phyloP scores from a whole-genome alignment of 2,888 invertebrate genomes.

The Xanthorhoe spadicearia region DNA sequence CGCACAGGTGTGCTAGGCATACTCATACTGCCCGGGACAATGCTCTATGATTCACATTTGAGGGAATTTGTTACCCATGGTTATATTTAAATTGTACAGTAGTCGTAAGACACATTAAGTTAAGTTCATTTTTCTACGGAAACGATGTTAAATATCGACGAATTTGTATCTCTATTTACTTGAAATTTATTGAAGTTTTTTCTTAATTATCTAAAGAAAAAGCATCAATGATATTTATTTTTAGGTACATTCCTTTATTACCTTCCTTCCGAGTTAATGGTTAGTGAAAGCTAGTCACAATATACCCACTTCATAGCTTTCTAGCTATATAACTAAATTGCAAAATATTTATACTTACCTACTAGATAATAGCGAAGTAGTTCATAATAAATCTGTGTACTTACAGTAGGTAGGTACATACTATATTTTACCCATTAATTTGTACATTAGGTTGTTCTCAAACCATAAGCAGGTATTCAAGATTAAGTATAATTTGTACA shows the following conservation, averaged over 20 bases:
- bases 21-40: conserved; percentile 36
- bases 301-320: conserved; percentile 33
- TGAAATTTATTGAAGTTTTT: conserved; percentile 44
- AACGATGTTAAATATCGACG: neutral
- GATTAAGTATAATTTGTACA: conserved; percentile 51
- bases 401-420: neutral
- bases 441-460: conserved; percentile 1
- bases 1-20: conserved; percentile 45
- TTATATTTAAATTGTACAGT: conserved; percentile 27
- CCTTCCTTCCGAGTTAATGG: conserved; percentile 38
- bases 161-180: neutral
- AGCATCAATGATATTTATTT: conserved; percentile 25
- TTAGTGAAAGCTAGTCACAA: conserved; percentile 62
- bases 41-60: conserved; percentile 43
- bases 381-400: conserved; percentile 4
- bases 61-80: conserved; percentile 34
- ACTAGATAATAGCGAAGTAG: neutral
- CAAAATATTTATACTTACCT: conserved; percentile 5
- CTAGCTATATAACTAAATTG: conserved; percentile 15
- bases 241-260: neutral
- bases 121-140: neutral
- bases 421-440: neutral
- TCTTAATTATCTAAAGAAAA: conserved; percentile 30
- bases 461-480: conserved; percentile 5
- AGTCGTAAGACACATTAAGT: neutral